Evolutionary conservation across 2,113 vertebrate genomes (phyloP).

Genomic region (Zosterops pallidus): DNA sequence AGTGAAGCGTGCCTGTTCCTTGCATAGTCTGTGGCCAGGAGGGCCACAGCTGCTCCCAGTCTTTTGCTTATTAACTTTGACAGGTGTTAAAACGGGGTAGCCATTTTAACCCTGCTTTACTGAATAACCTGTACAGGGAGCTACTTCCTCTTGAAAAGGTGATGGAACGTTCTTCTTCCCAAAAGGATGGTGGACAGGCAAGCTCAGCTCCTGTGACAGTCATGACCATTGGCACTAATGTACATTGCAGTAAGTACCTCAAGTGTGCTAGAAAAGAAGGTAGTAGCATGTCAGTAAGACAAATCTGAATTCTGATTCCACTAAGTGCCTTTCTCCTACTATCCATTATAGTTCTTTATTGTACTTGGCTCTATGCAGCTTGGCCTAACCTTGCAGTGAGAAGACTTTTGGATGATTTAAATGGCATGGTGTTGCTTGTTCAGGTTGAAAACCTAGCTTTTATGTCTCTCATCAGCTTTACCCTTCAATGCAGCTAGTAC

Average conservation of each 20-base stretch:
- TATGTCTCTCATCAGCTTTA: background rate
- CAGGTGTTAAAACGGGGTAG: background rate
- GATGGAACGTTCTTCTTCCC: background rate
- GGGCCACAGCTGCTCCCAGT: background rate
- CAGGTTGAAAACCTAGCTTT: background rate
- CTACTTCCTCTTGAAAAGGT: background rate
- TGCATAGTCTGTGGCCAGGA: background rate
- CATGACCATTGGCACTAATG: background rate
- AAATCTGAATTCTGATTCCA: background rate
- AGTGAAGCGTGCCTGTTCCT: background rate
- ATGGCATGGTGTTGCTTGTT: background rate
- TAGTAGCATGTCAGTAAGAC: background rate
- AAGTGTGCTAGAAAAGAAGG: background rate
- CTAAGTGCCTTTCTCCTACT: background rate
- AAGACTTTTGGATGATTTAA: background rate
- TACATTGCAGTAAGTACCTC: background rate
- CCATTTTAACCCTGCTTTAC: background rate
- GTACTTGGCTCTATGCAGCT: background rate
- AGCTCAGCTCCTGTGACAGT: background rate
- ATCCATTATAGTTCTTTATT: background rate
- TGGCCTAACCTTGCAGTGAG: background rate
- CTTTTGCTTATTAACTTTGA: background rate
- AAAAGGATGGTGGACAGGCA: background rate
- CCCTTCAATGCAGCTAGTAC: background rate
- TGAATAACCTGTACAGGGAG: background rate